These are phyloP conservation scores for Brenthis hecate DNA, from an alignment of 2,888 invertebrate genomes.

Conservation along the genomic window DNA sequence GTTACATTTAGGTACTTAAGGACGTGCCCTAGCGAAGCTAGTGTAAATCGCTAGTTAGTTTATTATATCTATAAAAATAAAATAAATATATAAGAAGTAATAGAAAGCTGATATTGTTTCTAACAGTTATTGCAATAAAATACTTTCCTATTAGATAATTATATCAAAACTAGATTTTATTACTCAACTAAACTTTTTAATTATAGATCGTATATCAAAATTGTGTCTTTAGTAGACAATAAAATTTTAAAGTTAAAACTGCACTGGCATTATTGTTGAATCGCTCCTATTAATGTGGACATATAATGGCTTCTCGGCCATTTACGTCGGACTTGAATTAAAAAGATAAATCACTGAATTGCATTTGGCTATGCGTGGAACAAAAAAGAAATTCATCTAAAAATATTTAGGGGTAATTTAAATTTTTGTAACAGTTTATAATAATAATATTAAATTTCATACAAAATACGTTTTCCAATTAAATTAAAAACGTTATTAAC, in stretches of 20 bases:
- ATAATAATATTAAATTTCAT: too few species aligned
- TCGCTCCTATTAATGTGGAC: conserved; percentile 38
- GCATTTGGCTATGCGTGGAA: conserved; percentile 18
- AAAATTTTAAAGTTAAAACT: conserved; percentile 62
- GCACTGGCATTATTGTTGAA: conserved; percentile 36
- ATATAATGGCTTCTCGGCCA: conserved; percentile 33
- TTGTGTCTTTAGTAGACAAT: conserved; percentile 60
- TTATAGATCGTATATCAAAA: conserved; percentile 54
- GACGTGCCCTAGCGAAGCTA: too few species aligned
- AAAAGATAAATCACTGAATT: conserved; percentile 25
- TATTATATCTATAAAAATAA: too few species aligned
- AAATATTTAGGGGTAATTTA: neutral
- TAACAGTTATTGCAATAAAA: too few species aligned
- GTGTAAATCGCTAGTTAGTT: too few species aligned
- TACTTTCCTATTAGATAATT: neutral
- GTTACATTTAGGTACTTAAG: too few species aligned
- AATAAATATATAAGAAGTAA: too few species aligned
- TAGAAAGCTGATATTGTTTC: too few species aligned
- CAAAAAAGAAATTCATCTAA: conserved; percentile 9
- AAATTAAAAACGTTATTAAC: too few species aligned
- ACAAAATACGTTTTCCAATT: too few species aligned
- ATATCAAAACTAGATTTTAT: conserved; percentile 2
- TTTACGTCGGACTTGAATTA: conserved; percentile 24
- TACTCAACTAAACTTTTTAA: conserved; percentile 18
- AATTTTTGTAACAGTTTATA: neutral